phyloP scores from a whole-genome alignment of 2,888 invertebrate genomes.

The Orthosia gothica region DNA sequence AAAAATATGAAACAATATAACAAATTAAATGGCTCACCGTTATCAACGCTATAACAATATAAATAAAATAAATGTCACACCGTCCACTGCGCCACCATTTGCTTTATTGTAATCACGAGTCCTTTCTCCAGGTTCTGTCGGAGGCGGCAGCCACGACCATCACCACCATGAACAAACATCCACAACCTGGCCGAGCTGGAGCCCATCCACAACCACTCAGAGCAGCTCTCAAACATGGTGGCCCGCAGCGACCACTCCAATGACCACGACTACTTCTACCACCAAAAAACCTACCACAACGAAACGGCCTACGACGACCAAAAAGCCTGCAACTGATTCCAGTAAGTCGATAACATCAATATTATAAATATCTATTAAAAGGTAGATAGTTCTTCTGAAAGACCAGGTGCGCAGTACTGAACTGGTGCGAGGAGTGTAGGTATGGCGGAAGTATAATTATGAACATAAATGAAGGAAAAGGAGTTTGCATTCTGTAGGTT shows the following conservation, averaged over 20 bases:
- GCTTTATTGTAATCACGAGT: neutral
- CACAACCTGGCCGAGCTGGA: slow-evolving; percentile 88
- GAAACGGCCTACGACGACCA: slow-evolving; percentile 67
- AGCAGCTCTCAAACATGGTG: slow-evolving; percentile 67
- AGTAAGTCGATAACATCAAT: slow-evolving; percentile 64
- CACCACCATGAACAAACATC: slow-evolving; percentile 82
- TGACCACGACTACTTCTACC: slow-evolving; percentile 77
- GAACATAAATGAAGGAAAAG: no score
- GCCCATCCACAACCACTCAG: slow-evolving; percentile 63
- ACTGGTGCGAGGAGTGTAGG: no score
- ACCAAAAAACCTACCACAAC: slow-evolving; percentile 67
- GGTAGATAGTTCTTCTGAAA: no score
- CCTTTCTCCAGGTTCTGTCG: slow-evolving; percentile 72
- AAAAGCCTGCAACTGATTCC: slow-evolving; percentile 59
- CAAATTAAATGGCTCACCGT: no score
- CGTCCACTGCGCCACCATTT: no score
- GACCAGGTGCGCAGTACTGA: no score
- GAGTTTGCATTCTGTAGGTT: no score
- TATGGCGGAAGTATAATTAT: no score
- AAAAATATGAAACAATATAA: no score
- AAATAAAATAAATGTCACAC: no score
- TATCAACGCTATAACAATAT: no score
- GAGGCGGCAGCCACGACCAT: slow-evolving; percentile 76
- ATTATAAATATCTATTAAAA: no score
- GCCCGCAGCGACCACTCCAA: slow-evolving; percentile 79